phyloP scores from a whole-genome alignment of 2,888 invertebrate genomes.

The Epirrhoe tristata region DNA sequence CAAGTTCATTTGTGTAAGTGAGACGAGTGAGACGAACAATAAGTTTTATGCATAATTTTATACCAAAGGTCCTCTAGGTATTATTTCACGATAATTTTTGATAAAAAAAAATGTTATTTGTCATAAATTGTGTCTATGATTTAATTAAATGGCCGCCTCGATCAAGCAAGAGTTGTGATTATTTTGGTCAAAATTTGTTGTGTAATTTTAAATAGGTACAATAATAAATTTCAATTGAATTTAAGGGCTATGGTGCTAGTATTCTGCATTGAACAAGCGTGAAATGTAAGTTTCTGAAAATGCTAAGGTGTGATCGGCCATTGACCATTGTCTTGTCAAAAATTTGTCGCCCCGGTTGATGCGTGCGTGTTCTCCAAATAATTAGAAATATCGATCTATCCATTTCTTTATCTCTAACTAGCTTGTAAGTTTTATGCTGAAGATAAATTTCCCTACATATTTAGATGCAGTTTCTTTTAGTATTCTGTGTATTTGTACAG shows the following conservation, averaged over 20 bases:
- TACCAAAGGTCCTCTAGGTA: too few relatives aligned
- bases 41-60: too few relatives aligned
- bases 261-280: background rate
- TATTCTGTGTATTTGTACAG: background rate
- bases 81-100: too few relatives aligned
- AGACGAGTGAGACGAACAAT: too few relatives aligned
- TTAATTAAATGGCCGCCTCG: slow-evolving; percentile 31
- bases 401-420: slow-evolving; percentile 4
- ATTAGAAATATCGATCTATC: slow-evolving; percentile 38
- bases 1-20: too few relatives aligned
- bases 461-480: background rate
- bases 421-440: slow-evolving; percentile 1
- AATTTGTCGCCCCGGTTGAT: slow-evolving; percentile 60
- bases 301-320: slow-evolving; percentile 23
- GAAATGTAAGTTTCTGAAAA: slow-evolving; percentile 17
- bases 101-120: too few relatives aligned
- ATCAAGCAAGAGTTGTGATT: slow-evolving; percentile 35
- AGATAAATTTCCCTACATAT: background rate
- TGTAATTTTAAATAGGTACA: slow-evolving; percentile 7
- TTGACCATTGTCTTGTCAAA: slow-evolving; percentile 47
- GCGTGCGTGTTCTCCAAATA: slow-evolving; percentile 65
- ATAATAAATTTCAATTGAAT: background rate
- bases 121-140: too few relatives aligned
- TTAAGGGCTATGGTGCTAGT: slow-evolving; percentile 3
- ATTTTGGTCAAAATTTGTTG: slow-evolving; percentile 26